These are phyloP conservation scores for Xestia rhomboidea DNA, from an alignment of 2,888 invertebrate species.

Conservation along the genomic window DNA sequence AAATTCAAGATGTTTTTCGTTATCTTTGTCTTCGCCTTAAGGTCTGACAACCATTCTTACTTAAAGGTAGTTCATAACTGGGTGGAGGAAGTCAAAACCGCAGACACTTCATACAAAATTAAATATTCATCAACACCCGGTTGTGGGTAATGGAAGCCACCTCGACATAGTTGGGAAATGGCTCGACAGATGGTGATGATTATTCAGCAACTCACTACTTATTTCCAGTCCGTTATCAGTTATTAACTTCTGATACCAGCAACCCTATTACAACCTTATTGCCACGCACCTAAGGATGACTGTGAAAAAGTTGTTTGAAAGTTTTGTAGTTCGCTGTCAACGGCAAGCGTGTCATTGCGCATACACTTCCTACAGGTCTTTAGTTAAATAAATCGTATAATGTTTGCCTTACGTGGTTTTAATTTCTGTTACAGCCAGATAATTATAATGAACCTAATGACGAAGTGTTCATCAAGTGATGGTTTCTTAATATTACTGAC, in stretches of 20 bases:
- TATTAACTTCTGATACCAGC: background rate
- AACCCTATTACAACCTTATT: background rate
- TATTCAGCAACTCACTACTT: background rate
- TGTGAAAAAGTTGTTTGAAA: background rate
- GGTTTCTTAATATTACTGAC: background rate
- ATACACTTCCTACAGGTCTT: background rate
- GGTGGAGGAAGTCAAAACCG: background rate
- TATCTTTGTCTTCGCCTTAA: background rate
- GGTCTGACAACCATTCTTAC: background rate
- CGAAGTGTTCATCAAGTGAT: background rate
- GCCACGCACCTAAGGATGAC: too few relatives aligned
- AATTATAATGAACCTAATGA: background rate
- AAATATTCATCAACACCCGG: background rate
- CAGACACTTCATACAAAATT: background rate
- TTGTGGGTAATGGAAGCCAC: background rate
- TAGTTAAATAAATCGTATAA: background rate
- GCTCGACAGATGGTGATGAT: background rate
- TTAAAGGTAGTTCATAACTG: background rate
- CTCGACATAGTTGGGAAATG: background rate
- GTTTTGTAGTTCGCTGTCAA: background rate
- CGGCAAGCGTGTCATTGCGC: background rate
- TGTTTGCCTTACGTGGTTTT: background rate
- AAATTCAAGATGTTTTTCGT: background rate
- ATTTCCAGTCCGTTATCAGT: background rate
- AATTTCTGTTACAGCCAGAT: background rate